Conservation (phyloP, 1,140 invertebrate genomes). For the Telenomus remus region DNA sequence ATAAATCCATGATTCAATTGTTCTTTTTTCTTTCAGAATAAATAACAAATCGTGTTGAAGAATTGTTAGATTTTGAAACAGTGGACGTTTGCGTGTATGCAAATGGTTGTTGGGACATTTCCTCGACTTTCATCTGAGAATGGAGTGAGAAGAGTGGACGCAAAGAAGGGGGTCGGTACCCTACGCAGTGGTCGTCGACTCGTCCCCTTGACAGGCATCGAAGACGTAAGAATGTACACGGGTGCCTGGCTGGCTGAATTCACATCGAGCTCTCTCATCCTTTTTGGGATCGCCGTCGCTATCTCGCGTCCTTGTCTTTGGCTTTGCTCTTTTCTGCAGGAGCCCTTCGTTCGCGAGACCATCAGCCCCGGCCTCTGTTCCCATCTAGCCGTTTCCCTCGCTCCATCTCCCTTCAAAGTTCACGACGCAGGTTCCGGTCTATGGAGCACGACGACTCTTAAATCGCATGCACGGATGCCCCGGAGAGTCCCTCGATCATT, state of each 20-base stretch:
- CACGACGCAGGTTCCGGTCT: constrained; percentile 61
- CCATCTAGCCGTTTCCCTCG: constrained; percentile 1
- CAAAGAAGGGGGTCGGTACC: constrained; percentile 51
- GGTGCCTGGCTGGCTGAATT: constrained; percentile 51
- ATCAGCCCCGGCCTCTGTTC: constrained; percentile 1
- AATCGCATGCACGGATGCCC: constrained; percentile 60
- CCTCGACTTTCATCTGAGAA: constrained; percentile 39
- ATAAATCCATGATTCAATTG: no score
- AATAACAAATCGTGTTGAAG: no score
- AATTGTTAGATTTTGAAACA: no score
- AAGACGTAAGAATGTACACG: constrained; percentile 46
- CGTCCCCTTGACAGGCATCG: constrained; percentile 56
- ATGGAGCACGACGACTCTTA: constrained; percentile 61
- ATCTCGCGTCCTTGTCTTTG: constrained; percentile 19
- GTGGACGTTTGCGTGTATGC: constrained; percentile 1
- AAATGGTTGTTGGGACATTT: constrained; percentile 43
- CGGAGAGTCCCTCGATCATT: constrained; percentile 48
- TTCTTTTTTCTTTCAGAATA: no score
- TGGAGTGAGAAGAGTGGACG: neutral
- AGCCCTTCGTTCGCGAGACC: constrained; percentile 30
- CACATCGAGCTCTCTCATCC: constrained; percentile 43
- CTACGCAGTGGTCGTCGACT: constrained; percentile 55
- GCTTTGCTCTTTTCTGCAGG: constrained; percentile 35
- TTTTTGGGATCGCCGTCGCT: constrained; percentile 43
- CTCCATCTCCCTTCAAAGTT: constrained; percentile 42